Percentiles rank a stretch among this genome's conserved stretches.
Conservation (phyloP, 1,140 invertebrate genomes). For the Tetragonula clypearis region DNA sequence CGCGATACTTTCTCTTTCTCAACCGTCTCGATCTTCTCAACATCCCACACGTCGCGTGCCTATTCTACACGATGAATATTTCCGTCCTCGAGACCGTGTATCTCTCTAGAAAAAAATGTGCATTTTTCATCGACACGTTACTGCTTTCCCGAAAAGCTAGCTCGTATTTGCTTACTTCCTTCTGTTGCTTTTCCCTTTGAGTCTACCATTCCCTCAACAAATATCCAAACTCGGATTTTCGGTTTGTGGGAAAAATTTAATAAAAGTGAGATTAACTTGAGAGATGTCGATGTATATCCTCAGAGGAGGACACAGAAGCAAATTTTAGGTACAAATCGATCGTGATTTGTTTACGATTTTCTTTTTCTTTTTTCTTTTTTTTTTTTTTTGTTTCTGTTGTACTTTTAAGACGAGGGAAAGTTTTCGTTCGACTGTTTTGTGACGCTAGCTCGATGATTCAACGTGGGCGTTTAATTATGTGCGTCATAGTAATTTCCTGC, state of each 20-base stretch:
- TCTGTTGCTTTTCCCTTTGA: not conserved
- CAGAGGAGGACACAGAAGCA: no score
- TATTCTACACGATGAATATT: conserved; percentile 28
- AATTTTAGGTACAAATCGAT: no score
- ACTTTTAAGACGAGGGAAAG: no score
- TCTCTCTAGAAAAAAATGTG: not conserved
- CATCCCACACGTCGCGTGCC: not conserved
- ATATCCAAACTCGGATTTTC: not conserved
- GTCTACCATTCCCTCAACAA: not conserved
- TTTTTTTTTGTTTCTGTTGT: no score
- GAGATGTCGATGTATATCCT: not conserved
- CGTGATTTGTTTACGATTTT: no score
- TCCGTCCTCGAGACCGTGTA: not conserved
- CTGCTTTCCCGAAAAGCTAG: not conserved
- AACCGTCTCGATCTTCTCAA: not conserved
- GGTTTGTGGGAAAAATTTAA: not conserved
- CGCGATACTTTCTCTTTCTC: not conserved
- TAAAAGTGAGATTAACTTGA: no score
- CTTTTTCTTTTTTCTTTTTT: no score
- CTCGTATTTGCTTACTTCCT: not conserved
- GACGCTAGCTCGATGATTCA: not conserved
- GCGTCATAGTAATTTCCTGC: not conserved
- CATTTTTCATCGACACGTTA: conserved; percentile 12
- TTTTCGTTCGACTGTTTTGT: no score
- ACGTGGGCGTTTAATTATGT: not conserved